Evolutionary conservation across 1,140 invertebrate genomes (phyloP).

Genomic region (Drosophila malerkotliana): DNA sequence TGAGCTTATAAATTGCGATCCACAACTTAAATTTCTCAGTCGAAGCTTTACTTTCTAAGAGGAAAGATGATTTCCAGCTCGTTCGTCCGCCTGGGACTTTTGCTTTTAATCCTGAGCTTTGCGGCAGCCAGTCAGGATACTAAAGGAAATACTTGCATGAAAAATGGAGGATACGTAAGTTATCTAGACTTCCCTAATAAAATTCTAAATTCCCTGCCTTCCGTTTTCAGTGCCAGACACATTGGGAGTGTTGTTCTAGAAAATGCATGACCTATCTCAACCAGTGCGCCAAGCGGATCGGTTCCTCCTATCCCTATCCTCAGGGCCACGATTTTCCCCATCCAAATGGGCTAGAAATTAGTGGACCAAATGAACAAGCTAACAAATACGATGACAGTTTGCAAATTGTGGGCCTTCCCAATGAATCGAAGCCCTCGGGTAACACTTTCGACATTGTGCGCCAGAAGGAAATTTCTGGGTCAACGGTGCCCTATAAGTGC

Average conservation of each 20-base stretch:
- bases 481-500: slow-evolving; percentile 29
- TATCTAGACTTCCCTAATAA: too few relatives aligned
- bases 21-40: slow-evolving; percentile 39
- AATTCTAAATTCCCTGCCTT: too few relatives aligned
- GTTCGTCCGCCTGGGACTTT: slow-evolving; percentile 10
- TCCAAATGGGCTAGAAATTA: slow-evolving; percentile 5
- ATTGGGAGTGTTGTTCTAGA: slow-evolving; percentile 70
- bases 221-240: slow-evolving; percentile 61
- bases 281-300: slow-evolving; percentile 31
- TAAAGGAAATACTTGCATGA: slow-evolving; percentile 21
- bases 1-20: slow-evolving; percentile 24
- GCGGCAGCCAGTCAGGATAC: slow-evolving; percentile 14
- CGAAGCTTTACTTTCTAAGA: slow-evolving; percentile 29
- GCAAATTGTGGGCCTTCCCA: slow-evolving; percentile 11
- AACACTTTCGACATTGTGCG: neutral
- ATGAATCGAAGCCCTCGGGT: neutral
- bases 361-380: neutral
- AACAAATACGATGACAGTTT: neutral
- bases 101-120: slow-evolving; percentile 19
- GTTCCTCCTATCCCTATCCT: neutral
- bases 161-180: slow-evolving; percentile 65
- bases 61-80: slow-evolving; percentile 44
- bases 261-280: slow-evolving; percentile 73
- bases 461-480: neutral
- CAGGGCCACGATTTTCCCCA: neutral